These are phyloP conservation scores for Heteromyza rotundicornis DNA, from an alignment of 2,888 invertebrate genomes.

Conservation along the genomic window DNA sequence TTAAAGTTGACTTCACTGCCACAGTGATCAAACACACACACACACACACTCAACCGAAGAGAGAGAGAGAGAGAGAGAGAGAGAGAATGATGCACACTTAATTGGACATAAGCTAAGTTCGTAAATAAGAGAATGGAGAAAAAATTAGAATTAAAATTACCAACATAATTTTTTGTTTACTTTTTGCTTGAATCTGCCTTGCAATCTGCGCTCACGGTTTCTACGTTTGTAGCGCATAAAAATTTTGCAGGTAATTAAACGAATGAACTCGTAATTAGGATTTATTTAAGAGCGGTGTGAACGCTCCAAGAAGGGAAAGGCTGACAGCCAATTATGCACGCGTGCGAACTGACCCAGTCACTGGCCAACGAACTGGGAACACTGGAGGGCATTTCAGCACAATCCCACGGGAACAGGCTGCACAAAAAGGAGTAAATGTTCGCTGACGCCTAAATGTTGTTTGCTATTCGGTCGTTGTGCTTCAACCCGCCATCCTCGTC, in stretches of 20 bases:
- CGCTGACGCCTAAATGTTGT: too few species aligned
- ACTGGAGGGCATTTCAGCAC: too few species aligned
- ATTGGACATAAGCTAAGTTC: conserved; percentile 42
- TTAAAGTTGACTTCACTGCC: conserved; percentile 33
- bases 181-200: background rate
- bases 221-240: background rate
- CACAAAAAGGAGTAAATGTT: too few species aligned
- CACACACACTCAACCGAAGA: background rate
- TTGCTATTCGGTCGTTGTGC: background rate
- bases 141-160: background rate
- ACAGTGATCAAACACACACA: background rate
- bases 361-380: background rate
- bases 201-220: conserved; percentile 10
- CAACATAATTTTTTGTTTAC: background rate
- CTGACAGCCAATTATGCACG: conserved; percentile 22
- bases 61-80: conserved; percentile 1
- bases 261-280: conserved; percentile 45
- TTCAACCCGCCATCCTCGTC: background rate
- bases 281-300: conserved; percentile 41
- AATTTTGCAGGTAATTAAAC: conserved; percentile 10
- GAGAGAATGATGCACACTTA: conserved; percentile 50
- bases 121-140: too few species aligned
- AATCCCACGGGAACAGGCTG: too few species aligned
- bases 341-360: conserved; percentile 41
- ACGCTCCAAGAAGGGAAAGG: background rate